Evolutionary conservation across 1,140 invertebrate genomes (phyloP).

Genomic region (Ladona fulva): DNA sequence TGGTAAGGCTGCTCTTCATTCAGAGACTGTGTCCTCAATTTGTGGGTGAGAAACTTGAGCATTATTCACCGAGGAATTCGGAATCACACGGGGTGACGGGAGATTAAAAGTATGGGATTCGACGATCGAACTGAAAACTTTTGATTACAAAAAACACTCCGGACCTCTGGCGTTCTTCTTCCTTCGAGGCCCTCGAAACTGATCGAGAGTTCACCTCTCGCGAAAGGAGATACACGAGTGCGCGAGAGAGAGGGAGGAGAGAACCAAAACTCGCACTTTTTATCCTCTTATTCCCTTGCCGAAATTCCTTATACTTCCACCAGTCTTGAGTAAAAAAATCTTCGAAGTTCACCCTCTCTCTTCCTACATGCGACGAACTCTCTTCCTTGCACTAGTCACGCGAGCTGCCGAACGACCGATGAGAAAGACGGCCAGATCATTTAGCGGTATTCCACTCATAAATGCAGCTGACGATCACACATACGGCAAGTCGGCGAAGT

Average conservation of each 20-base stretch:
- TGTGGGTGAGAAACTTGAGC: slow-evolving; percentile 71
- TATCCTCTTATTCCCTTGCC: background rate
- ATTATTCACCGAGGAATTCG: slow-evolving; percentile 41
- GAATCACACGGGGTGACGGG: background rate
- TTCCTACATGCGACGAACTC: slow-evolving; percentile 11
- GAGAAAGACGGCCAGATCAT: background rate
- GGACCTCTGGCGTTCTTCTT: background rate
- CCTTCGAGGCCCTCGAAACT: too few relatives aligned
- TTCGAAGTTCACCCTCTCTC: background rate
- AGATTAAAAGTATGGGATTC: background rate
- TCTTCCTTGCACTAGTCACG: slow-evolving; percentile 5
- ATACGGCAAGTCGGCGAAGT: background rate
- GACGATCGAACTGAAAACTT: background rate
- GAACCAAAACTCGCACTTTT: background rate
- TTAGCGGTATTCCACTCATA: background rate
- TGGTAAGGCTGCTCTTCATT: slow-evolving; percentile 62
- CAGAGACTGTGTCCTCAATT: slow-evolving; percentile 66
- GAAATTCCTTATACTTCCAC: background rate
- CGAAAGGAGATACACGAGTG: too few relatives aligned
- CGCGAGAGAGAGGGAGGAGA: background rate
- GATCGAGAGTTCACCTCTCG: too few relatives aligned
- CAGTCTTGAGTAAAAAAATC: background rate
- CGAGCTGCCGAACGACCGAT: background rate
- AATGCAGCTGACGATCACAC: background rate
- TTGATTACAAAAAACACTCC: background rate